phyloP scores from a whole-genome alignment of 1,140 invertebrate species.

The Heliconius himera region DNA sequence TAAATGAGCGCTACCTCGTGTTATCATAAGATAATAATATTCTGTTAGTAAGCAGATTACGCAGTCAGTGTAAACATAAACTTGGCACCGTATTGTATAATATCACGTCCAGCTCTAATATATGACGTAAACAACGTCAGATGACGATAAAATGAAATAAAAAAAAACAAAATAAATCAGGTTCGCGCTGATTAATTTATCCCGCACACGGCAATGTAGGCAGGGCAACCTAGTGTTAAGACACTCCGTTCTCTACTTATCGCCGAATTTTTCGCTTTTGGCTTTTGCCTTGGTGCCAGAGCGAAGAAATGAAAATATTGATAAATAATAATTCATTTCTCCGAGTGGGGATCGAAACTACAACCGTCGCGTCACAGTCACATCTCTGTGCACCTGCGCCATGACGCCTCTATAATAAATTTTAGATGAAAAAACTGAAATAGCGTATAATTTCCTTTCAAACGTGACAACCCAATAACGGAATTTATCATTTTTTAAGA shows the following conservation, averaged over 20 bases:
- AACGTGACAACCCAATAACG: conserved; percentile 3
- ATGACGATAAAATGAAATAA: background rate
- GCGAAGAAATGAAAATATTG: too few relatives aligned
- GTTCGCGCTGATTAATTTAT: too few relatives aligned
- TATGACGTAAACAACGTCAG: conserved; percentile 4
- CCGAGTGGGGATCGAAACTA: too few relatives aligned
- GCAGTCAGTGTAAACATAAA: background rate
- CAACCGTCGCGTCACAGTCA: too few relatives aligned
- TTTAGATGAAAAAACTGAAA: conserved; percentile 5
- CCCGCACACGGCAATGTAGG: too few relatives aligned
- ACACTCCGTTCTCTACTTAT: too few relatives aligned
- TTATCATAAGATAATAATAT: conserved; percentile 35
- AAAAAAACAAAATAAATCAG: too few relatives aligned
- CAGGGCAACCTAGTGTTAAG: too few relatives aligned
- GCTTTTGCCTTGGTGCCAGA: too few relatives aligned
- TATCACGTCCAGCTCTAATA: background rate
- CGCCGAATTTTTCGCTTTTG: too few relatives aligned
- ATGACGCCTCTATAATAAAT: background rate
- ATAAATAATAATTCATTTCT: too few relatives aligned
- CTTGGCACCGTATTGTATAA: conserved; percentile 1
- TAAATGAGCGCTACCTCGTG: background rate
- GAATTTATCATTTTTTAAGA: background rate
- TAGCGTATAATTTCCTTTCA: conserved; percentile 3
- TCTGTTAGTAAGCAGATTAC: conserved; percentile 23
- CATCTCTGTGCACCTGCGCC: too few relatives aligned